A percentile compares a stretch with the other conserved stretches of the same genome.
Evolutionary conservation across 1,140 invertebrate species (phyloP).

Genomic region (Drosophila kepulauana): DNA sequence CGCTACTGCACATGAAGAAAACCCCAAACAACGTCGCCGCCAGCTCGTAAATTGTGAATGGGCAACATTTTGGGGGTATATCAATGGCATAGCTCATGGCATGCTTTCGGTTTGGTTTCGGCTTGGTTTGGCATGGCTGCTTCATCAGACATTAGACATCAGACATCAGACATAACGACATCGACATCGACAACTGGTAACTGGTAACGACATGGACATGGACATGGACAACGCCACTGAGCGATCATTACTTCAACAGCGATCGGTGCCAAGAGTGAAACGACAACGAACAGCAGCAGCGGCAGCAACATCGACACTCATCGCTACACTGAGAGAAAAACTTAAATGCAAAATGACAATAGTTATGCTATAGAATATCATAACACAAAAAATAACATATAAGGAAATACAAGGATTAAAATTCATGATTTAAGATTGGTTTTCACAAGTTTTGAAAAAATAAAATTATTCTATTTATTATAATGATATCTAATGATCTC

Average conservation of each 20-base stretch:
- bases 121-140: conserved; percentile 16
- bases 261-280: conserved; percentile 35
- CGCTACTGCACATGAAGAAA: conserved; percentile 36
- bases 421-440: too few relatives aligned
- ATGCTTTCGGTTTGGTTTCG: too few relatives aligned
- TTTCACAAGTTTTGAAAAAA: too few relatives aligned
- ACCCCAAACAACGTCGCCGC: conserved; percentile 9
- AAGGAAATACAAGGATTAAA: too few relatives aligned
- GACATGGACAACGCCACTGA: conserved; percentile 32
- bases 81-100: conserved; percentile 15
- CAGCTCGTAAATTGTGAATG: conserved; percentile 46
- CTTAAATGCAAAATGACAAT: neutral
- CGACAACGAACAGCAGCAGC: conserved; percentile 17
- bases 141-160: conserved; percentile 19
- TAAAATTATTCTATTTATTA: too few relatives aligned
- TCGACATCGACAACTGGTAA: conserved; percentile 19
- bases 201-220: conserved; percentile 15
- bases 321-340: conserved; percentile 2
- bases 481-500: too few relatives aligned
- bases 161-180: neutral
- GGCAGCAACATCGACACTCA: conserved; percentile 41
- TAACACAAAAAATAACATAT: too few relatives aligned
- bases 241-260: conserved; percentile 35
- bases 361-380: neutral
- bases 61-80: conserved; percentile 25